Conservation (phyloP, 2,113 vertebrate genomes). For the Triplophysa tibetana region DNA sequence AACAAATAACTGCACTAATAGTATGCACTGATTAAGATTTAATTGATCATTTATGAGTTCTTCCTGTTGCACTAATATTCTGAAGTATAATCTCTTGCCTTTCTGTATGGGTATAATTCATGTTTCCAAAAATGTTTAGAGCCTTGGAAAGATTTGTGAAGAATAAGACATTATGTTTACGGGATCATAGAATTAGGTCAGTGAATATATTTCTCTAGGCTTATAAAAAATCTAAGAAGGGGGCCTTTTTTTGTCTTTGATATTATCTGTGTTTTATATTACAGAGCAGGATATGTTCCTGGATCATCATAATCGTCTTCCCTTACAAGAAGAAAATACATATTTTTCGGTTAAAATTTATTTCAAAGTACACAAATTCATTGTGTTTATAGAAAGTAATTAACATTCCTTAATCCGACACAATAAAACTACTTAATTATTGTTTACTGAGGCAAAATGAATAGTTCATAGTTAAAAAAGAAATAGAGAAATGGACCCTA, state of each 20-base stretch:
- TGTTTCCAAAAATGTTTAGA: slow-evolving; percentile 2
- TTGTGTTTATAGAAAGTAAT: too few relatives aligned
- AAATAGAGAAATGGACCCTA: too few relatives aligned
- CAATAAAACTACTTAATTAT: too few relatives aligned
- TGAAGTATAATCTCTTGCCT: neutral
- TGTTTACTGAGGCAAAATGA: too few relatives aligned
- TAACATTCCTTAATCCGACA: too few relatives aligned
- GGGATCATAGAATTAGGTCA: slow-evolving; percentile 1
- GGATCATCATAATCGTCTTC: too few relatives aligned
- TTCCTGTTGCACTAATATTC: neutral
- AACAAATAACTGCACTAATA: neutral
- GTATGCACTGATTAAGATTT: slow-evolving; percentile 8
- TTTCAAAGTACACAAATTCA: too few relatives aligned
- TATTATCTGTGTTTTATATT: neutral
- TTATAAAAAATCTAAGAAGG: neutral
- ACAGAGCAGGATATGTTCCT: neutral
- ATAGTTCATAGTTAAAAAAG: too few relatives aligned
- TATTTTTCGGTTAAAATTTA: too few relatives aligned
- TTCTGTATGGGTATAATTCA: neutral
- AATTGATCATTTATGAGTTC: neutral
- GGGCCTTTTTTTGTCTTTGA: neutral
- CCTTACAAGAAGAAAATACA: too few relatives aligned
- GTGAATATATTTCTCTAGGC: neutral
- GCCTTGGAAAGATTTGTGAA: neutral
- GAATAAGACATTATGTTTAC: neutral